A percentile compares a stretch with the other conserved stretches of the same genome.
Conservation (phyloP, 2,113 vertebrate genomes). For the Perccottus glenii region DNA sequence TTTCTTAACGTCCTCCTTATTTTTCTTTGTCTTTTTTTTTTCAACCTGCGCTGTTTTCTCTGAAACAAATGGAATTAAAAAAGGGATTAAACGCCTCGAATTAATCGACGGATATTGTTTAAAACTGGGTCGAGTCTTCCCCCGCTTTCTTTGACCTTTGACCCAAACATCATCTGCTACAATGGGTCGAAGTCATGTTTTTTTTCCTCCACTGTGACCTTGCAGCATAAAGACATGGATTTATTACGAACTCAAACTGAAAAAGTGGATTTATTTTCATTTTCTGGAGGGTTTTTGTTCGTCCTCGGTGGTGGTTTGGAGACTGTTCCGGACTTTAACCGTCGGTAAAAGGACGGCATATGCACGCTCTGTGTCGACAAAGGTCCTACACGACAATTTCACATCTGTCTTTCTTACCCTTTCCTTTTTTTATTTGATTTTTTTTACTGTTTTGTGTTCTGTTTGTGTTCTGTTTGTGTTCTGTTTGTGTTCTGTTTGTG, state of each 20-base stretch:
- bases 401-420: conserved; percentile 66
- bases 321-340: background rate
- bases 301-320: background rate
- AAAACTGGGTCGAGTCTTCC: conserved; percentile 4
- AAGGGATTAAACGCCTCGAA: background rate
- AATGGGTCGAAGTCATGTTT: background rate
- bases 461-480: conserved; percentile 44
- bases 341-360: conserved; percentile 52
- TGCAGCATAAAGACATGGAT: background rate
- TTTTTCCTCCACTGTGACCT: conserved; percentile 8
- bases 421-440: conserved; percentile 61
- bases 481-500: conserved; percentile 60
- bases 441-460: conserved; percentile 69
- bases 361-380: conserved; percentile 65
- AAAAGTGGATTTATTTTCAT: conserved; percentile 10
- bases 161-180: background rate
- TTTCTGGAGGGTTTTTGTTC: background rate
- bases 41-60: too few relatives aligned
- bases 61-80: background rate
- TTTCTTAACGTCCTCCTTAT: too few relatives aligned
- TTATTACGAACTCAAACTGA: conserved; percentile 26
- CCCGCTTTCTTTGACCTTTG: background rate
- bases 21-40: too few relatives aligned
- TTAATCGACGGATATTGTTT: background rate
- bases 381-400: conserved; percentile 83